Base-by-base conservation (phyloP, 2,797 vertebrate species). In the Hemitrygon akajei region DNA sequence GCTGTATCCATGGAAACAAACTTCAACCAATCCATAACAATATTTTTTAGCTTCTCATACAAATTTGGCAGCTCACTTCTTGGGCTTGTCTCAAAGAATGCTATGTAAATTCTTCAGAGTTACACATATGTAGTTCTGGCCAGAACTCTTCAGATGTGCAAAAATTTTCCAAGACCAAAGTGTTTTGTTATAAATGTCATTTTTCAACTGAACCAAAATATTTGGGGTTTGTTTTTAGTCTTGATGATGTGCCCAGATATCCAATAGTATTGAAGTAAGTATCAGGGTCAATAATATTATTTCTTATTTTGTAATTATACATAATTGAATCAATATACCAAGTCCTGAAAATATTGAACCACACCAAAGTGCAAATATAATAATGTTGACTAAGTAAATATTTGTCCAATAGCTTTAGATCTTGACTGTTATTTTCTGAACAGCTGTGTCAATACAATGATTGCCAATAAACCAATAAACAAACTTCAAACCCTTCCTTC, bases 41-140 rank as follows among this genome's bases (percentile, higher is more conserved):
- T 93, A 76, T 93, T 93, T 93, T 93, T 76, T 75, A 89, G 91
- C 71, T 93, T 93, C 91, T 76, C 91, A 76, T 76, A 93, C 34
- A 93, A 93, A 76, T 93, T 71, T 93, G 69, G 91, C 66, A 92
- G 40, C 91, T 56, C 71, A 58, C 91, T 75, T 37, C 71, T 93
- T 93, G 91, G 30, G 25, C 40, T 75, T 76, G 40, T 75, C 91
- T 93, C 37, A 75, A 76, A 47, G 27, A 58, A 37, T 47, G 71
- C 9, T 47, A 93, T 30, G 47, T 73, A 40, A 92, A 75, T 92
- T 56, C 69, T 92, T 56, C 30, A 75, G 37, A 30, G 37, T 37
- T 0, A 22, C 16, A 71, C 20, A 91, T 66, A 66, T 56, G 22
- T 30, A 30, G 66, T 30, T 69, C 14, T 16, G 20, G 91, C 14